A percentile compares a stretch with the other conserved stretches of the same genome.
phyloP scores from a whole-genome alignment of 2,888 invertebrate species.

The Nebria salina region DNA sequence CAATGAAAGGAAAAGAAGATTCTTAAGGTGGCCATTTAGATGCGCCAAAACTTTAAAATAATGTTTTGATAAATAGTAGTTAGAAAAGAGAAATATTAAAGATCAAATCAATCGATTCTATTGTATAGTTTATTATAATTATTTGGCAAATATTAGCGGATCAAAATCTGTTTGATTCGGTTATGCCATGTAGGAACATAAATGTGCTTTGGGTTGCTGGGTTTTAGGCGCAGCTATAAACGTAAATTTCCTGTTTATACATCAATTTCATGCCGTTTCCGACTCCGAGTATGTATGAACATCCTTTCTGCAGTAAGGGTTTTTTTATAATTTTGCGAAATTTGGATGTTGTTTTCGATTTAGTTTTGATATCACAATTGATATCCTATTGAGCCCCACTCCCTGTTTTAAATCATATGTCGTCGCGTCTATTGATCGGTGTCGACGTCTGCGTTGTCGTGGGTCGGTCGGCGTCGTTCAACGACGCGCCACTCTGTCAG shows the following conservation, averaged over 20 bases:
- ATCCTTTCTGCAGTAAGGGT: too few species aligned
- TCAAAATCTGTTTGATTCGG: not conserved
- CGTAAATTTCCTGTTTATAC: not conserved
- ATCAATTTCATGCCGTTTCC: not conserved
- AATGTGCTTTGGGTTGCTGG: not conserved
- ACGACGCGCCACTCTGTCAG: constrained; percentile 10
- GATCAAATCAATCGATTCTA: too few species aligned
- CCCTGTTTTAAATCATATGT: not conserved
- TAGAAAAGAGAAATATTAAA: too few species aligned
- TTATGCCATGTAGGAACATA: not conserved
- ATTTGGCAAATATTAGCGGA: too few species aligned
- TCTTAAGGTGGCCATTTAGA: too few species aligned
- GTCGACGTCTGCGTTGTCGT: constrained; percentile 5
- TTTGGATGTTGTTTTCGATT: not conserved
- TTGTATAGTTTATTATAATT: too few species aligned
- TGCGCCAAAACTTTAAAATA: too few species aligned
- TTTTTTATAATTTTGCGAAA: not conserved
- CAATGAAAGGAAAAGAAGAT: too few species aligned
- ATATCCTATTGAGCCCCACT: not conserved
- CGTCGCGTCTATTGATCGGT: constrained; percentile 3
- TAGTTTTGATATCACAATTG: not conserved
- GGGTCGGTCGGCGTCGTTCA: constrained; percentile 6
- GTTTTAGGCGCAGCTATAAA: not conserved
- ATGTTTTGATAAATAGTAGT: too few species aligned
- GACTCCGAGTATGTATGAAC: not conserved